Evolutionary conservation across 2,797 vertebrate species (phyloP).

Genomic region (Tinamus major): DNA sequence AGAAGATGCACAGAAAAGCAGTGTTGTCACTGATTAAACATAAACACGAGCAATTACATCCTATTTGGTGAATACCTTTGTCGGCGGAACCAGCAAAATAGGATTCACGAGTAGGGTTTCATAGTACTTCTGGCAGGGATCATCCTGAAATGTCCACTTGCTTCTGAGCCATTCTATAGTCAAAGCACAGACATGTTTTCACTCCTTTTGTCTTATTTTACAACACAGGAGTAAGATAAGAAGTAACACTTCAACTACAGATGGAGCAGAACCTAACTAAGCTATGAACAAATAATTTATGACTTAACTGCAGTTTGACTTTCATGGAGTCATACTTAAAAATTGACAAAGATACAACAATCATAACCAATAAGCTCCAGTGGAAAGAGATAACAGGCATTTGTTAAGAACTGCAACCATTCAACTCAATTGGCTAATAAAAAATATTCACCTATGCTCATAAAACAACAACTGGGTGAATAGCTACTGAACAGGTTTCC

Average conservation of each 20-base stretch:
- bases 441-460: background rate
- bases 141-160: slow-evolving; percentile 75
- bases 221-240: background rate
- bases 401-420: background rate
- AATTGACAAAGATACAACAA: background rate
- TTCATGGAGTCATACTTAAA: background rate
- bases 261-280: background rate
- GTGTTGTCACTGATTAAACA: background rate
- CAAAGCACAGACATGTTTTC: slow-evolving; percentile 31
- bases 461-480: background rate
- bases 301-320: background rate
- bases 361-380: background rate
- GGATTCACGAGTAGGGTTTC: slow-evolving; percentile 82
- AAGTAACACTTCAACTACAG: background rate
- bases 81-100: slow-evolving; percentile 80
- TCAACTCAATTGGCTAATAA: background rate
- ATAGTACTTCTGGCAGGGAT: slow-evolving; percentile 83
- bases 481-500: background rate
- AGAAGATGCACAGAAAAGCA: background rate
- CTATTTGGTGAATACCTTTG: slow-evolving; percentile 74
- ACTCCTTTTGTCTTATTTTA: background rate
- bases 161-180: slow-evolving; percentile 78
- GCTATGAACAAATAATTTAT: background rate
- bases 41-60: rapidly evolving
- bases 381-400: background rate